Evolutionary conservation across 2,888 invertebrate species (phyloP).

Genomic region (Cataglyphis cursor): DNA sequence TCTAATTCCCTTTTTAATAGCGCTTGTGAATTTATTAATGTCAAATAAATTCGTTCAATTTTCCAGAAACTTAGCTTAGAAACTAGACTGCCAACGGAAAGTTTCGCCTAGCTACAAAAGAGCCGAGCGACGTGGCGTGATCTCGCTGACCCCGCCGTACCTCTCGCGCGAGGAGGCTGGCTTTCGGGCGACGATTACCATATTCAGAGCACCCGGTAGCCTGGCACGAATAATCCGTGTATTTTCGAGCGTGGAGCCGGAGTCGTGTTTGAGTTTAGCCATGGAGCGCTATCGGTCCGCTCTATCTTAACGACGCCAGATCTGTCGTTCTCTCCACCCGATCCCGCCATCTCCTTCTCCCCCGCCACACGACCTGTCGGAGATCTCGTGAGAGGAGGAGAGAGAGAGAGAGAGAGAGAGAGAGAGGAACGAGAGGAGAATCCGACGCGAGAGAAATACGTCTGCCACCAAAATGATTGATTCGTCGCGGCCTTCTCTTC

Average conservation of each 20-base stretch:
- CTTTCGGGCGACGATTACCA: slow-evolving; percentile 73
- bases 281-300: slow-evolving; percentile 76
- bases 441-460: slow-evolving; percentile 64
- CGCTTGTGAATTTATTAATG: neutral
- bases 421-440: slow-evolving; percentile 29
- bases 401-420: slow-evolving; percentile 18
- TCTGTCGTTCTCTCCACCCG: slow-evolving; percentile 73
- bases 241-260: slow-evolving; percentile 70
- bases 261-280: slow-evolving; percentile 65
- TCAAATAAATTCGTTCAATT: neutral
- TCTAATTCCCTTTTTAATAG: neutral
- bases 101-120: neutral
- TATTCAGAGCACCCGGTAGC: slow-evolving; percentile 78
- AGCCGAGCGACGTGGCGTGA: slow-evolving; percentile 40
- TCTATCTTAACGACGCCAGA: slow-evolving; percentile 82
- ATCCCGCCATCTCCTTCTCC: slow-evolving; percentile 49
- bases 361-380: slow-evolving; percentile 68
- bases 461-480: slow-evolving; percentile 74
- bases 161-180: slow-evolving; percentile 38
- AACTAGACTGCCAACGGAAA: neutral
- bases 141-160: slow-evolving; percentile 55
- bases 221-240: slow-evolving; percentile 76
- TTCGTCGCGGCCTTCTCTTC: slow-evolving; percentile 56
- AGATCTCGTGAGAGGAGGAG: slow-evolving; percentile 67
- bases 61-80: neutral